phyloP scores from a whole-genome alignment of 2,797 vertebrate genomes.

The Acomys russatus region DNA sequence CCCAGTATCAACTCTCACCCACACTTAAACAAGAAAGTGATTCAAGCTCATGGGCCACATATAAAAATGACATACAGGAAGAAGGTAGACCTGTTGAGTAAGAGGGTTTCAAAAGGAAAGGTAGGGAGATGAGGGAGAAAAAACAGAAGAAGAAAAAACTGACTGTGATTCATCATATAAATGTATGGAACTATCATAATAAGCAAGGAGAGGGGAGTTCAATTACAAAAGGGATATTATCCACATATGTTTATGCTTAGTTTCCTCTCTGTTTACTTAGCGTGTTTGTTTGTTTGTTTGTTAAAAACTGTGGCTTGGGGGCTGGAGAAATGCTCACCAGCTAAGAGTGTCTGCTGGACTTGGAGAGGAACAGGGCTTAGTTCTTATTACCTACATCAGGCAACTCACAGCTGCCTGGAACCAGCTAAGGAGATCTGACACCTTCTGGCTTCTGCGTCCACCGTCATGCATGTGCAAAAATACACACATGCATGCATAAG shows the following conservation, averaged over 20 bases:
- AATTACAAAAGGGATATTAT: not conserved
- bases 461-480: not conserved
- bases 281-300: too few relatives aligned
- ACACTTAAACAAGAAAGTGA: too few relatives aligned
- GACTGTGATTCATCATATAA: not conserved
- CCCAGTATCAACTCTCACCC: not conserved
- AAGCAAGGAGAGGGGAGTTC: not conserved
- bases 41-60: too few relatives aligned
- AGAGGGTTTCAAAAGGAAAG: not conserved
- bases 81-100: not conserved
- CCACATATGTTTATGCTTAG: too few relatives aligned
- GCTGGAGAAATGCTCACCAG: too few relatives aligned
- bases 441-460: not conserved
- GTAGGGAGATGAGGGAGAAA: too few relatives aligned
- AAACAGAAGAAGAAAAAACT: not conserved
- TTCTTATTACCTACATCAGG: not conserved
- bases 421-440: not conserved
- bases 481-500: not conserved
- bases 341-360: too few relatives aligned
- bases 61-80: not conserved
- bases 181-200: not conserved
- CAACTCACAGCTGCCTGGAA: not conserved
- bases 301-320: too few relatives aligned
- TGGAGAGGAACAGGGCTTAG: too few relatives aligned
- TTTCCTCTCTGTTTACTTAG: too few relatives aligned